Base-by-base conservation (phyloP, 1,140 invertebrate genomes). In the Dendroctonus valens region DNA sequence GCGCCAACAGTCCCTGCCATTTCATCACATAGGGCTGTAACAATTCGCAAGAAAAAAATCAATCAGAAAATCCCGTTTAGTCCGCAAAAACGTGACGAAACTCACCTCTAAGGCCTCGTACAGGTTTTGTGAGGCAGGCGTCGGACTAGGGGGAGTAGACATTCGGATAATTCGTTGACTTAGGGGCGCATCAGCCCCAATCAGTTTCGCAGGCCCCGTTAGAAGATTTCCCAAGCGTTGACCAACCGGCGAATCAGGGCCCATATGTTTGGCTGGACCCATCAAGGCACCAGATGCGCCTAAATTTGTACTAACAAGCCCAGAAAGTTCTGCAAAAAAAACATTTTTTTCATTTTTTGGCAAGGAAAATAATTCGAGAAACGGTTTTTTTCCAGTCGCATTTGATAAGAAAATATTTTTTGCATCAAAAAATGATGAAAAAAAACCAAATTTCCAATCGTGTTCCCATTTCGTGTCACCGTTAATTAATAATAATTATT, bases 1-100 rank as follows among this genome's bases (percentile, higher is more conserved):
- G 81, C 0, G 93, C 94, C 69, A 99, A 78, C 41, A 95, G 79
- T 1, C 96, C 96, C 83, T 97, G 93, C 96, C 96, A 99, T 88
- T 97, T 93, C 38, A 97, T 89, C 0, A 93, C 93, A 80, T 96
- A 96, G 39, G 91, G 86, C 85, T 93, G 84, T 2, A 78, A 79
- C 61, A 65, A 60, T 64, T 12, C 2, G 15, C 11, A 52, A 3
- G 6, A n/a, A 12, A 12, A 41, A 51, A 48, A 52, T 0, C 7
- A 48, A 44, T 5, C 9, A 26, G 7, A 59, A 14, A n/a, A 59
- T 46, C 12, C 9, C 9, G 3, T 11, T 46, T 46, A 46, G 3
- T 2, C 44, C 9, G 4, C 1, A 4, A 11, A 46, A 46, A 12
- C 3, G 9, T 11, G 44, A 1, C 1, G 44, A 12, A 46, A 46